These are phyloP conservation scores for Porites evermanni DNA, from an alignment of 92 coral and sea anemone genomes.

Conservation along the genomic window DNA sequence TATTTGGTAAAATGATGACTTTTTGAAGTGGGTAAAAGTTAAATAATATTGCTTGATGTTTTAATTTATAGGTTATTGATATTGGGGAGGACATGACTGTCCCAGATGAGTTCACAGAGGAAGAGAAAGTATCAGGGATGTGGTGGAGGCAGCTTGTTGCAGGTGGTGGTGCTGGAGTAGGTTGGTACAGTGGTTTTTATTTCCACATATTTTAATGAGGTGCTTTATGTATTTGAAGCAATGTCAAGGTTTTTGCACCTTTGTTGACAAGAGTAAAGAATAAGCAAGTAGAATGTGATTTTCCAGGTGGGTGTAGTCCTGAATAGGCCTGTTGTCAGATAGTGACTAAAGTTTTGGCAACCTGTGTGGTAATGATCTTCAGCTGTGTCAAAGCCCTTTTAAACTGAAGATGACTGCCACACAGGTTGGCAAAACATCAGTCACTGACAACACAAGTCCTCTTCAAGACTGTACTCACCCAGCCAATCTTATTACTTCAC, in stretches of 20 bases:
- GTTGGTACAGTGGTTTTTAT: constrained; percentile 38
- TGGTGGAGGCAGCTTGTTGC: constrained; percentile 99
- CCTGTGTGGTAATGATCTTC: no score
- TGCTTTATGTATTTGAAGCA: neutral
- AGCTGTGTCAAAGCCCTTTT: no score
- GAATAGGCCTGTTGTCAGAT: no score
- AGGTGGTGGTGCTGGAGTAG: constrained; percentile 99
- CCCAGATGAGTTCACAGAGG: constrained; percentile 99
- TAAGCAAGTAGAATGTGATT: no score
- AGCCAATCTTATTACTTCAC: no score
- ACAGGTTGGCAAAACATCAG: no score
- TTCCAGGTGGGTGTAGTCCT: no score
- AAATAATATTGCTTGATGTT: neutral
- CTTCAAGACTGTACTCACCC: no score
- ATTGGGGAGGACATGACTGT: constrained; percentile 97
- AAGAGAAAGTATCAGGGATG: constrained; percentile 94
- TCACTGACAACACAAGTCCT: no score
- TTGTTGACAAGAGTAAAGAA: neutral
- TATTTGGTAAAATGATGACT: neutral
- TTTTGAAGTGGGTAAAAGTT: neutral
- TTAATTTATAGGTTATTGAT: constrained; percentile 73
- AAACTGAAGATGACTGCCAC: no score
- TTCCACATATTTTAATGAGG: neutral
- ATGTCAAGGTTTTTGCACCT: neutral
- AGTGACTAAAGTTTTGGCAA: no score